Percentiles rank a stretch among this genome's conserved stretches.
phyloP scores from a whole-genome alignment of 2,888 invertebrate genomes.

The Chromoteleia sp. region DNA sequence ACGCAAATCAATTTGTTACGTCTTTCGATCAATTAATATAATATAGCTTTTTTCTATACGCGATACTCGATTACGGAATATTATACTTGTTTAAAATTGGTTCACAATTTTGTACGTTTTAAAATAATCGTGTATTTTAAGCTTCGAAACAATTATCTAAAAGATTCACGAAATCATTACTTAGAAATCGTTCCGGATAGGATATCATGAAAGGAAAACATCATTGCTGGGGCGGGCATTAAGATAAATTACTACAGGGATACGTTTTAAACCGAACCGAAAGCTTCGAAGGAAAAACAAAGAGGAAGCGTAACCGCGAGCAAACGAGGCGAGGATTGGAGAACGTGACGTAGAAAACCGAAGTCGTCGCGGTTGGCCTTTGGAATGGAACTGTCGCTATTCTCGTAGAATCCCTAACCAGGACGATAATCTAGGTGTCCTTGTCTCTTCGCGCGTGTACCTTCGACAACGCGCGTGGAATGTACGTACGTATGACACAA shows the following conservation, averaged over 20 bases:
- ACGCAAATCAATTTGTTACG: too few relatives aligned
- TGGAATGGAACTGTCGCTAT: constrained; percentile 57
- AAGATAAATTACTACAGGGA: constrained; percentile 48
- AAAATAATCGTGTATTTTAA: too few relatives aligned
- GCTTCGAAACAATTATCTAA: too few relatives aligned
- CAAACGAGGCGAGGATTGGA: constrained; percentile 59
- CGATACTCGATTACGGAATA: too few relatives aligned
- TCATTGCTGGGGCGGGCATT: constrained; percentile 12
- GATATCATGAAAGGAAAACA: constrained; percentile 24
- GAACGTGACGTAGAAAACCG: constrained; percentile 59
- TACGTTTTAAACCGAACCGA: constrained; percentile 49
- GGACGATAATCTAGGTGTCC: constrained; percentile 40
- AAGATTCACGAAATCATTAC: constrained; percentile 10
- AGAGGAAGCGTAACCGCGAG: constrained; percentile 44
- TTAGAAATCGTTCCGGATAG: constrained; percentile 10
- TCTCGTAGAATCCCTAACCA: constrained; percentile 54
- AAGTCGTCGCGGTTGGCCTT: constrained; percentile 50
- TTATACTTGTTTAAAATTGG: too few relatives aligned
- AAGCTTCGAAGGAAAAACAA: constrained; percentile 38
- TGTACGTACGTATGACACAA: constrained; percentile 50
- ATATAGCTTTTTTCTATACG: too few relatives aligned
- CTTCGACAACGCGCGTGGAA: constrained; percentile 19
- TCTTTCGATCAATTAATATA: too few relatives aligned
- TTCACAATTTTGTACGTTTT: too few relatives aligned
- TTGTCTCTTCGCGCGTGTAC: constrained; percentile 16